Evolutionary conservation across 2,113 vertebrate species (phyloP).

Genomic region (Protobothrops flavoviridis): DNA sequence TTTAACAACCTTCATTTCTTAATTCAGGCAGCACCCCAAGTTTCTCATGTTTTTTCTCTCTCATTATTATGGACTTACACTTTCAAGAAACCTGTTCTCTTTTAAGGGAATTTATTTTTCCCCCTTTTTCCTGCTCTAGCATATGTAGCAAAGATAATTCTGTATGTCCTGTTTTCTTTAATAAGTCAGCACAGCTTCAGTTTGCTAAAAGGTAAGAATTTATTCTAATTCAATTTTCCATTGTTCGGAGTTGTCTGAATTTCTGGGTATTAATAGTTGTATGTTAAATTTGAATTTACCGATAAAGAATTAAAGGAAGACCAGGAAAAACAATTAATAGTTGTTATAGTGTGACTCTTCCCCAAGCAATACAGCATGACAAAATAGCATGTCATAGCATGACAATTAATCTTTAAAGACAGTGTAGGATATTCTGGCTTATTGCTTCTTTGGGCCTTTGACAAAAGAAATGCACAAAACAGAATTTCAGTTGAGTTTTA

Average conservation of each 20-base stretch:
- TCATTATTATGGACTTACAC: background rate
- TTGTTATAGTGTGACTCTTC: background rate
- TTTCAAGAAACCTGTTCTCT: background rate
- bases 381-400: background rate
- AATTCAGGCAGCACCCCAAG: background rate
- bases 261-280: background rate
- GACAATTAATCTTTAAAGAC: background rate
- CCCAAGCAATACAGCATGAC: background rate
- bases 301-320: no score
- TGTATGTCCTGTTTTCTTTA: conserved; percentile 68
- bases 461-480: background rate
- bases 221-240: conserved; percentile 2
- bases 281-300: no score
- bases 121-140: background rate
- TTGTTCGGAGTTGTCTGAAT: background rate
- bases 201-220: conserved; percentile 81
- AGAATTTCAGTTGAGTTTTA: background rate
- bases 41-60: background rate
- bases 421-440: background rate
- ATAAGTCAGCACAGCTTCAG: conserved; percentile 79
- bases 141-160: background rate
- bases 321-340: no score
- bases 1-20: background rate
- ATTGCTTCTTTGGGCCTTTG: background rate
- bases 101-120: background rate